phyloP scores from a whole-genome alignment of 1,140 invertebrate genomes.

The Atopsyche davidsoni region DNA sequence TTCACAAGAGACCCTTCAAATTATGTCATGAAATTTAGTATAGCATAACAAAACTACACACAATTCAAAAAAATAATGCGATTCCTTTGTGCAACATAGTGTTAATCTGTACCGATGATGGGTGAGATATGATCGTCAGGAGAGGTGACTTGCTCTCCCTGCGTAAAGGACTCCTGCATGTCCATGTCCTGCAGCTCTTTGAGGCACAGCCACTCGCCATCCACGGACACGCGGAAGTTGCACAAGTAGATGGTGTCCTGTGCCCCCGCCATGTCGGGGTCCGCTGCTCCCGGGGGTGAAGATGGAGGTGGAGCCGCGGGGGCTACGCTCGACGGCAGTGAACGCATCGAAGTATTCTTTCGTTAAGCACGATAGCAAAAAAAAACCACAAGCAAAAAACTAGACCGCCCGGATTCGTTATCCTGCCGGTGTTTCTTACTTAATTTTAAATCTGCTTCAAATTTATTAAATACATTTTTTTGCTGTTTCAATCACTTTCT shows the following conservation, averaged over 20 bases:
- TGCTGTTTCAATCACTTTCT: neutral
- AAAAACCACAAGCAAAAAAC: conserved; percentile 18
- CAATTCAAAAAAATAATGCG: too few relatives aligned
- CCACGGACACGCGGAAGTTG: conserved; percentile 94
- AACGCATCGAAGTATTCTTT: conserved; percentile 22
- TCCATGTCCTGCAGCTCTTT: conserved; percentile 90
- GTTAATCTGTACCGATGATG: conserved; percentile 39
- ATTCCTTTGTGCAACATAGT: too few relatives aligned
- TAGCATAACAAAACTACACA: too few relatives aligned
- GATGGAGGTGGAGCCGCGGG: neutral
- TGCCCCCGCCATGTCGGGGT: conserved; percentile 67
- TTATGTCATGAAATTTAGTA: too few relatives aligned
- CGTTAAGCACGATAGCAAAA: conserved; percentile 13
- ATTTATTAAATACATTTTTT: neutral
- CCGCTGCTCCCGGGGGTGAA: conserved; percentile 4
- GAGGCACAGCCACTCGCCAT: conserved; percentile 95
- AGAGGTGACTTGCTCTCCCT: conserved; percentile 52
- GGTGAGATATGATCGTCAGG: conserved; percentile 49
- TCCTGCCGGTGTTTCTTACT: neutral
- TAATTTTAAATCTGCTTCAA: neutral
- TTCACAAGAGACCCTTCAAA: too few relatives aligned
- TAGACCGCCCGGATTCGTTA: conserved; percentile 1
- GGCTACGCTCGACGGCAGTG: conserved; percentile 19
- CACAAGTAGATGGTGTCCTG: conserved; percentile 96
- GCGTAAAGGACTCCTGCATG: conserved; percentile 62